phyloP scores from a whole-genome alignment of 1,140 invertebrate genomes.

The Drosophila sucinea region DNA sequence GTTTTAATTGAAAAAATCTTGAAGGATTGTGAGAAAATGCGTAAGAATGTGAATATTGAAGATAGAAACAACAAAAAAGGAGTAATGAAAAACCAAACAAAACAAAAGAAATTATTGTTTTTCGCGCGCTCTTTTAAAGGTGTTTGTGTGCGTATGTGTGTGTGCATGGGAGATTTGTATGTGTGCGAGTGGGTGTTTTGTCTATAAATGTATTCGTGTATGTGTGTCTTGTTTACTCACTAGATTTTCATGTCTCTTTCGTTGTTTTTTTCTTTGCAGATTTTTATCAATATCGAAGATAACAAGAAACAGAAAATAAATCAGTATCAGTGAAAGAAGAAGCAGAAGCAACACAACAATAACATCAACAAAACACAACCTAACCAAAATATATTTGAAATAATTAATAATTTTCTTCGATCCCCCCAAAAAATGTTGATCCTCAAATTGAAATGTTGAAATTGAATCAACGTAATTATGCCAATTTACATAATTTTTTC shows the following conservation, averaged over 20 bases:
- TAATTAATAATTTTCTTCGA: conserved; percentile 23
- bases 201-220: conserved; percentile 12
- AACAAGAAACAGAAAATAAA: conserved; percentile 38
- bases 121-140: conserved; percentile 36
- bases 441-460: conserved; percentile 80
- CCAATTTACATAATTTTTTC: conserved; percentile 82
- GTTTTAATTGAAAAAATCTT: conserved; percentile 15
- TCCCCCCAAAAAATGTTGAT: conserved; percentile 68
- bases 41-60: too few species aligned
- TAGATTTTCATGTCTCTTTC: conserved; percentile 54
- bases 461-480: conserved; percentile 82
- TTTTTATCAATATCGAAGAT: conserved; percentile 62
- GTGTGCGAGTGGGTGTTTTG: conserved; percentile 15
- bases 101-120: conserved; percentile 22
- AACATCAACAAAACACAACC: conserved; percentile 29
- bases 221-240: conserved; percentile 66
- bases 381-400: background rate
- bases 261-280: conserved; percentile 52
- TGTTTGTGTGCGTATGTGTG: conserved; percentile 25
- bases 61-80: too few species aligned
- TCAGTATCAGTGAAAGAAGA: conserved; percentile 26
- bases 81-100: conserved; percentile 33
- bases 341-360: conserved; percentile 34
- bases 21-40: background rate
- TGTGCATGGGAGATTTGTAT: conserved; percentile 18